Conservation (phyloP, 2,797 vertebrate species). For the Leptodactylus fallax region DNA sequence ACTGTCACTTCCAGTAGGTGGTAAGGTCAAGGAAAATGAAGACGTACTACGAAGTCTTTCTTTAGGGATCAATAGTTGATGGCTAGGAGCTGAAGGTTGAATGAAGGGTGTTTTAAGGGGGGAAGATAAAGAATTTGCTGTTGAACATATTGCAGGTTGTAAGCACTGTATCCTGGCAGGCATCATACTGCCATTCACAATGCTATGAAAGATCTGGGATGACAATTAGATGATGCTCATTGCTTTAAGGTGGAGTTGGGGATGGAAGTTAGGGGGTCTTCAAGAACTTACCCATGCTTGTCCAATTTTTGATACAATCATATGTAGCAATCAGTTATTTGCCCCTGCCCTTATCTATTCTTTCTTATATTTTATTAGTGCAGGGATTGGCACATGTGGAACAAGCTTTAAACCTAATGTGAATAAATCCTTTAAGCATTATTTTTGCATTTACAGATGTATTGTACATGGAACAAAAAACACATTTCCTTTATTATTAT, state of each 20-base stretch:
- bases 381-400: background rate
- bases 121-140: background rate
- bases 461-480: background rate
- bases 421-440: background rate
- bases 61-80: too few species aligned
- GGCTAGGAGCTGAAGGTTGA: background rate
- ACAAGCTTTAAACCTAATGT: background rate
- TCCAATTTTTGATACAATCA: too few species aligned
- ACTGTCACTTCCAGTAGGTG: too few species aligned
- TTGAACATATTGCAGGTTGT: background rate
- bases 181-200: background rate
- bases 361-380: background rate
- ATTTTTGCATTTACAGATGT: background rate
- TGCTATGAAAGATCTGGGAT: background rate
- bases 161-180: background rate
- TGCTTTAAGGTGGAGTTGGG: too few species aligned
- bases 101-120: background rate
- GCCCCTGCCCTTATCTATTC: background rate
- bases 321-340: too few species aligned
- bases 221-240: background rate
- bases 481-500: background rate
- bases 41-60: background rate
- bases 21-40: too few species aligned
- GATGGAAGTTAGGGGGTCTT: too few species aligned
- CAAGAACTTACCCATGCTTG: too few species aligned